Evolutionary conservation across 2,113 vertebrate genomes (phyloP).

Genomic region (Varanus komodoensis): DNA sequence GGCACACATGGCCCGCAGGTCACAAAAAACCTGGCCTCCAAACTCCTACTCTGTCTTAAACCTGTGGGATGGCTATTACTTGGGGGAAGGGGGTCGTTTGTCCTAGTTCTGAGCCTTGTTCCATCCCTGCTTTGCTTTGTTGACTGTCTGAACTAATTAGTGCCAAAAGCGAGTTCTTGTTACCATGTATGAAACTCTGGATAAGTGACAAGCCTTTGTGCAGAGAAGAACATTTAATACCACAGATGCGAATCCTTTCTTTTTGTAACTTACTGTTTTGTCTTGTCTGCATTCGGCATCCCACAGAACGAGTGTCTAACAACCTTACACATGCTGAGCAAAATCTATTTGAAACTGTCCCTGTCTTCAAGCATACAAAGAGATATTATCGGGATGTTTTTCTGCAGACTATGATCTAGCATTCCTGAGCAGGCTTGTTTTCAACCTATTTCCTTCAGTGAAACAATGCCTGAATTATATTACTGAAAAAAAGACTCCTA

Average conservation of each 20-base stretch:
- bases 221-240: neutral
- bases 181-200: constrained; percentile 1
- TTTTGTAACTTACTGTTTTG: constrained; percentile 33
- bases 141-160: constrained; percentile 30
- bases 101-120: neutral
- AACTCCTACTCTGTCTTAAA: neutral
- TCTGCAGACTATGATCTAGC: constrained; percentile 19
- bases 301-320: constrained; percentile 34
- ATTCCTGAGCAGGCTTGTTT: constrained; percentile 43
- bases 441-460: constrained; percentile 46
- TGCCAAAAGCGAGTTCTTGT: constrained; percentile 3
- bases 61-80: neutral
- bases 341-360: constrained; percentile 47
- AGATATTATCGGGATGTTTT: neutral
- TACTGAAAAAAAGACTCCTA: constrained; percentile 44
- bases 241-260: neutral
- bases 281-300: constrained; percentile 23
- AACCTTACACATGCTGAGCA: constrained; percentile 33
- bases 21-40: neutral
- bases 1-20: neutral
- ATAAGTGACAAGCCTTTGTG: constrained; percentile 15
- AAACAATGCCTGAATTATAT: constrained; percentile 52
- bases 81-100: neutral
- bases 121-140: constrained; percentile 11
- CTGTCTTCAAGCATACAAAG: constrained; percentile 41